phyloP scores from a whole-genome alignment of 1,140 invertebrate species.

The Pseudoatta argentina region DNA sequence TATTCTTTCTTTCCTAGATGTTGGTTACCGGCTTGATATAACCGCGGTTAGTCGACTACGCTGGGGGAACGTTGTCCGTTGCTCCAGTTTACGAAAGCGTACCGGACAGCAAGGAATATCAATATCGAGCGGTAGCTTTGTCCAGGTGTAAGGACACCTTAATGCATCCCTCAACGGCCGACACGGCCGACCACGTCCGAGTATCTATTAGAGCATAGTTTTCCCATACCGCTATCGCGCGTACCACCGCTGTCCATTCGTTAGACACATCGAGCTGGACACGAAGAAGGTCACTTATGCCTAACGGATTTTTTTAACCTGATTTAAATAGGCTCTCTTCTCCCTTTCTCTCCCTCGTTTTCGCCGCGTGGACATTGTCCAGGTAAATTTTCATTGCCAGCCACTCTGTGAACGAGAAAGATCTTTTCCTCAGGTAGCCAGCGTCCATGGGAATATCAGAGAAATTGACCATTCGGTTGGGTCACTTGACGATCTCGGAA shows the following conservation, averaged over 20 bases:
- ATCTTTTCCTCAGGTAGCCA: slow-evolving; percentile 77
- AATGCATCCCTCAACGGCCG: slow-evolving; percentile 69
- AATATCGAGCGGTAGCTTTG: slow-evolving; percentile 61
- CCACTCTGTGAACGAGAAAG: slow-evolving; percentile 43
- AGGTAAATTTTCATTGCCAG: slow-evolving; percentile 75
- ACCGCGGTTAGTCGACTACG: background rate
- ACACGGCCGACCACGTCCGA: slow-evolving; percentile 30
- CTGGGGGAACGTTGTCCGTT: slow-evolving; percentile 73
- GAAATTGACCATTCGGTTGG: slow-evolving; percentile 66
- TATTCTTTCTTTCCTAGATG: background rate
- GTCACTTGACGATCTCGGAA: slow-evolving; percentile 74
- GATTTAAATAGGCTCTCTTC: slow-evolving; percentile 81
- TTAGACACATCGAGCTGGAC: slow-evolving; percentile 63
- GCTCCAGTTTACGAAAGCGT: slow-evolving; percentile 81
- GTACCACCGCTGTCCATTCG: slow-evolving; percentile 46
- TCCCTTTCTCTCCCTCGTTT: slow-evolving; percentile 26
- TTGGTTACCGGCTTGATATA: background rate
- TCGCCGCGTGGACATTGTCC: slow-evolving; percentile 76
- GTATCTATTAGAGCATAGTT: slow-evolving; percentile 47
- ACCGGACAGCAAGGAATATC: slow-evolving; percentile 58
- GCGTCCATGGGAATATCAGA: slow-evolving; percentile 81
- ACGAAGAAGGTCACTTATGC: slow-evolving; percentile 77
- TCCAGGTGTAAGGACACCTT: slow-evolving; percentile 68
- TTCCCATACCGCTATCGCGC: slow-evolving; percentile 65
- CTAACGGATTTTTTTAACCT: slow-evolving; percentile 82